These are phyloP conservation scores for Drosophila histrio DNA, from an alignment of 2,888 invertebrate species.

Conservation along the genomic window DNA sequence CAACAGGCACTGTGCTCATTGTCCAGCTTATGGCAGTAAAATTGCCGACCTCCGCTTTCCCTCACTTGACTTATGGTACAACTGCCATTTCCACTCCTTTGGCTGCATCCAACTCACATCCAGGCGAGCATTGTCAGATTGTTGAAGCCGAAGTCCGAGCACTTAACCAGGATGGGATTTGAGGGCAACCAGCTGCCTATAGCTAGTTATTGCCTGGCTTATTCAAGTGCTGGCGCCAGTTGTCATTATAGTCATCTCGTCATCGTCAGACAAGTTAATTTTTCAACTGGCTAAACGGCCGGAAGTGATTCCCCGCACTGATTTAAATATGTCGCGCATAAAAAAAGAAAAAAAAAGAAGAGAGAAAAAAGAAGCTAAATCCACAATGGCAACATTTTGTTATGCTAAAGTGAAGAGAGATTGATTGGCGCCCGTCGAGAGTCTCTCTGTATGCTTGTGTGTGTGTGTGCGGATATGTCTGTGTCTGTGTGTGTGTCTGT, in stretches of 20 bases:
- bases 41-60: background rate
- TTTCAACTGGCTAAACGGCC: conserved; percentile 75
- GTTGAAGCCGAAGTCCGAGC: conserved; percentile 10
- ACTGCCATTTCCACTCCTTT: conserved; percentile 21
- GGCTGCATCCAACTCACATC: background rate
- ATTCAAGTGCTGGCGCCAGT: conserved; percentile 70
- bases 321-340: conserved; percentile 75
- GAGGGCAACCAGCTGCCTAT: conserved; percentile 17
- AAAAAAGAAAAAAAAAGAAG: conserved; percentile 1
- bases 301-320: conserved; percentile 60
- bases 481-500: background rate
- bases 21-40: conserved; percentile 19
- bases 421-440: conserved; percentile 67
- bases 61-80: background rate
- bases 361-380: conserved; percentile 9
- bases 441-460: conserved; percentile 6
- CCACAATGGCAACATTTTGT: conserved; percentile 52
- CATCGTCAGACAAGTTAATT: conserved; percentile 72
- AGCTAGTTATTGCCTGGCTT: conserved; percentile 36
- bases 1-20: conserved; percentile 14
- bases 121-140: background rate
- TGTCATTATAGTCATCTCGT: conserved; percentile 52
- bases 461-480: background rate
- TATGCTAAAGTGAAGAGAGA: conserved; percentile 57
- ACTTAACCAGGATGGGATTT: conserved; percentile 35